phyloP scores from a whole-genome alignment of 2,797 vertebrate genomes.

The Hippocampus kuda region DNA sequence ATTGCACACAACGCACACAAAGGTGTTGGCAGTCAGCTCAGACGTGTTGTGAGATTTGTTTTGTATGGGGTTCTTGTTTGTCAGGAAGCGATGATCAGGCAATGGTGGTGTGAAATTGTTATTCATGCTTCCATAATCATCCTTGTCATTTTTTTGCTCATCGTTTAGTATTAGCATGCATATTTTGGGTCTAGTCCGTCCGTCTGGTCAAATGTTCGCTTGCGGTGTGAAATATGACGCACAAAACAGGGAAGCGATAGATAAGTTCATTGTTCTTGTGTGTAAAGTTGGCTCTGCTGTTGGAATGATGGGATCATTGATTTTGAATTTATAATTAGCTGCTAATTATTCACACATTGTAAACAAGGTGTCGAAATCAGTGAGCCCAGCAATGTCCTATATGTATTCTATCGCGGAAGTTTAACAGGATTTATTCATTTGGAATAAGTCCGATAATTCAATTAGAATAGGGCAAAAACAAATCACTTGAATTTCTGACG shows the following conservation, averaged over 20 bases:
- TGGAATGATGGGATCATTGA: background rate
- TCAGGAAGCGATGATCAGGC: background rate
- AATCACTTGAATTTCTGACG: background rate
- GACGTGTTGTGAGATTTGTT: background rate
- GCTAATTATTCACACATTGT: background rate
- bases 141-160: constrained; percentile 1
- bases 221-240: background rate
- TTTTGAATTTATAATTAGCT: background rate
- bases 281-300: background rate
- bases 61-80: background rate
- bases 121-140: background rate
- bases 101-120: background rate
- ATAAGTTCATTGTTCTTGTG: background rate
- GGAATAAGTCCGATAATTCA: background rate
- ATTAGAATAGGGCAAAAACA: background rate
- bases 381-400: background rate
- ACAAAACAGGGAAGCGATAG: background rate
- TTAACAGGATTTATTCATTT: background rate
- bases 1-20: too few relatives aligned
- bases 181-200: background rate
- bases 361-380: background rate
- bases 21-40: background rate
- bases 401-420: background rate
- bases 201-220: background rate
- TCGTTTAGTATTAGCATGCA: background rate